Conservation (phyloP, 2,113 vertebrate species). For the Camelus bactrianus region DNA sequence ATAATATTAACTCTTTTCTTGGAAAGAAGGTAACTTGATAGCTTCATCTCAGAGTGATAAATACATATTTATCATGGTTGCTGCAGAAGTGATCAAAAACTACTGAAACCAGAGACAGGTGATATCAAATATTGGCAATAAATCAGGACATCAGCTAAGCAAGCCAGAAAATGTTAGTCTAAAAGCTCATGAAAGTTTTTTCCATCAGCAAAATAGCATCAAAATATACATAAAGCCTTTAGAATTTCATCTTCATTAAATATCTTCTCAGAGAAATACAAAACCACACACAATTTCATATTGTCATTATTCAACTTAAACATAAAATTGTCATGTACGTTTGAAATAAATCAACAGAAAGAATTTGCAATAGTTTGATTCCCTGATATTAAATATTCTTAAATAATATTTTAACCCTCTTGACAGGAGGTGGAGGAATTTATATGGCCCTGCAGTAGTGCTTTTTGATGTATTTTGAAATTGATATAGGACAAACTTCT, state of each 20-base stretch:
- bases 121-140: not conserved
- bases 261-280: not conserved
- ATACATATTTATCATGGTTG: not conserved
- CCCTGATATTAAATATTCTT: not conserved
- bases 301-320: not conserved
- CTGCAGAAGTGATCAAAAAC: not conserved
- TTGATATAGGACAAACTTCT: not conserved
- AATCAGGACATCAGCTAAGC: not conserved
- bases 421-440: not conserved
- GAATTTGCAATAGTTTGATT: not conserved
- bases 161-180: not conserved
- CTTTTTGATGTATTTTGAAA: not conserved
- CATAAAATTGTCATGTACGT: not conserved
- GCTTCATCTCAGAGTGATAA: not conserved
- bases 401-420: not conserved
- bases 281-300: not conserved
- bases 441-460: not conserved
- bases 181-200: not conserved
- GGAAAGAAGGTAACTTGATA: not conserved
- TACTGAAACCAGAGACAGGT: not conserved
- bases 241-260: not conserved
- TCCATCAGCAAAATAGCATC: not conserved
- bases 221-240: not conserved
- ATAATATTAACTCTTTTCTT: not conserved
- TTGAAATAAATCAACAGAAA: not conserved